phyloP scores from a whole-genome alignment of 2,888 invertebrate species.

The Netelia inedita region DNA sequence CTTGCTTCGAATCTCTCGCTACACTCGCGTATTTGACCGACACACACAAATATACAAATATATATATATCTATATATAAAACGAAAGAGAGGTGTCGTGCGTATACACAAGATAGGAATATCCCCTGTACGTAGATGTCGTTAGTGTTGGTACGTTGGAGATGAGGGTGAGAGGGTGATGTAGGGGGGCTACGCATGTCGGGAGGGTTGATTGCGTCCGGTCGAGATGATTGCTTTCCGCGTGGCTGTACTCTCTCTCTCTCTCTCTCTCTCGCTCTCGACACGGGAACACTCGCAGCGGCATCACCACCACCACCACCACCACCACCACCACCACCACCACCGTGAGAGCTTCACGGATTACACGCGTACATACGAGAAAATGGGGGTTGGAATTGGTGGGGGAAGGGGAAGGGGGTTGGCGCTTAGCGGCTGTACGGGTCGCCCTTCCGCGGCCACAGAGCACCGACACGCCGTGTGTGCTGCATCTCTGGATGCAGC shows the following conservation, averaged over 20 bases:
- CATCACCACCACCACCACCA: constrained; percentile 29
- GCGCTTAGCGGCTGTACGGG: constrained; percentile 53
- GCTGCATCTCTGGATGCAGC: constrained; percentile 15
- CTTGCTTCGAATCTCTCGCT: constrained; percentile 45
- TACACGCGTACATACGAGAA: constrained; percentile 50
- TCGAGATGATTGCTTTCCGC: constrained; percentile 84
- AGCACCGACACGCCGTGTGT: constrained; percentile 40
- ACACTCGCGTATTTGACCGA: constrained; percentile 31
- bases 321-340: constrained; percentile 32
- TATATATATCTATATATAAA: neutral
- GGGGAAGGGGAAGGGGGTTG: neutral
- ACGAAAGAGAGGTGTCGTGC: neutral
- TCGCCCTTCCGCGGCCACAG: constrained; percentile 49
- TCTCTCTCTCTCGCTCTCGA: constrained; percentile 45
- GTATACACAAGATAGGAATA: neutral
- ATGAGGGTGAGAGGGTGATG: constrained; percentile 55
- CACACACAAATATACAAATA: neutral
- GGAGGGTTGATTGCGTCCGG: constrained; percentile 84
- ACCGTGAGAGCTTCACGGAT: constrained; percentile 40
- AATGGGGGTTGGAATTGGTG: neutral
- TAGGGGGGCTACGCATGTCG: constrained; percentile 68
- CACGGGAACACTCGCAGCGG: neutral
- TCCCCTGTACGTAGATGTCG: neutral
- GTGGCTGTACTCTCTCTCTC: constrained; percentile 74
- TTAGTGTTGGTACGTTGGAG: constrained; percentile 15